Conservation (phyloP, 2,113 vertebrate genomes). For the Caretta caretta region DNA sequence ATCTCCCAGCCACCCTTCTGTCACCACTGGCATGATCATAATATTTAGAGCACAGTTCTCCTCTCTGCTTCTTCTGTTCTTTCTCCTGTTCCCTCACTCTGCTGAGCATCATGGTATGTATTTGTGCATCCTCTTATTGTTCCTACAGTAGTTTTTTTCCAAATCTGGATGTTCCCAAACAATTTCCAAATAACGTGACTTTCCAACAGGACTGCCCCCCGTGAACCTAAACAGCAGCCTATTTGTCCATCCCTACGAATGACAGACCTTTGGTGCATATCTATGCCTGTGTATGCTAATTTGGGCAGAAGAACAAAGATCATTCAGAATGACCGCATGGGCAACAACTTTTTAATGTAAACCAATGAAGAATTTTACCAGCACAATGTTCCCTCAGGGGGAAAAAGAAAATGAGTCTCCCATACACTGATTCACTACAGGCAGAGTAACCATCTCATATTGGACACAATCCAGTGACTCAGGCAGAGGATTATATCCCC, state of each 20-base stretch:
- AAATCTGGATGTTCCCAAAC: not conserved
- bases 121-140: not conserved
- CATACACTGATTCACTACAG: not conserved
- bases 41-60: not conserved
- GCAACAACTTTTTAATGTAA: not conserved
- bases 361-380: not conserved
- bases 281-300: not conserved
- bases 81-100: not conserved
- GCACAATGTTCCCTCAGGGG: not conserved
- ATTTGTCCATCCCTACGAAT: not conserved
- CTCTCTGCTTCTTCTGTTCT: not conserved
- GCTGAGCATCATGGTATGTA: not conserved
- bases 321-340: not conserved
- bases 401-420: not conserved
- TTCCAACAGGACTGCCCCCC: not conserved
- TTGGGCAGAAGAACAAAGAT: not conserved
- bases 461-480: not conserved
- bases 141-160: not conserved
- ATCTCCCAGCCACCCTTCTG: accelerated
- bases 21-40: not conserved
- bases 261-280: not conserved
- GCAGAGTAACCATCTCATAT: not conserved
- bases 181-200: not conserved
- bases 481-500: not conserved
- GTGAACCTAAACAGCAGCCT: not conserved